A percentile compares a stretch with the other conserved stretches of the same genome.
Conservation (phyloP, 2,888 invertebrate species). For the Ectropis crepuscularia region DNA sequence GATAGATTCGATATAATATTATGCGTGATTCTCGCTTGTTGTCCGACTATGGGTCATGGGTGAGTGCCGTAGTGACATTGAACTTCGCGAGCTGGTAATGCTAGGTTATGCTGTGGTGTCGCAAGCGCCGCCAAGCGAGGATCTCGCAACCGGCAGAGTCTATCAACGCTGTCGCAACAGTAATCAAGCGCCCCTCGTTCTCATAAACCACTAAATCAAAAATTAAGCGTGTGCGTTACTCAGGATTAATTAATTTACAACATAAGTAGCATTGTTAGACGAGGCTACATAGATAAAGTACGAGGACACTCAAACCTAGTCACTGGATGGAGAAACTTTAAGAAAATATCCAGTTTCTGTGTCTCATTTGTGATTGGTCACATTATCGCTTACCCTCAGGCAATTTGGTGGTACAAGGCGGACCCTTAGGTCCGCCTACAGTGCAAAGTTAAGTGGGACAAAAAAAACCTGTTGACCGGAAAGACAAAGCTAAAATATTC, state of each 20-base stretch:
- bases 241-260: constrained; percentile 3
- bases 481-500: no score
- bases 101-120: neutral
- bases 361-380: no score
- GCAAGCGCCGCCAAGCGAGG: constrained; percentile 12
- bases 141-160: constrained; percentile 11
- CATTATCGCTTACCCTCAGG: no score
- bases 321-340: neutral
- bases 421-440: no score
- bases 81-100: constrained; percentile 11
- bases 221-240: constrained; percentile 1
- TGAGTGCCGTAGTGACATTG: constrained; percentile 13
- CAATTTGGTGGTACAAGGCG: no score
- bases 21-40: neutral
- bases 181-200: constrained; percentile 3
- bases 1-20: neutral
- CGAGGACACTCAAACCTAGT: neutral
- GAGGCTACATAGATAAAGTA: neutral
- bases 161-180: constrained; percentile 18
- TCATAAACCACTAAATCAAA: constrained; percentile 2
- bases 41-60: constrained; percentile 15
- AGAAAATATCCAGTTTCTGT: no score
- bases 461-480: no score
- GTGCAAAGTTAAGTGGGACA: no score
- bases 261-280: neutral